Percentiles rank a stretch among this genome's conserved stretches.
Evolutionary conservation across 2,797 vertebrate species (phyloP).

Genomic region (Rhinella marina): DNA sequence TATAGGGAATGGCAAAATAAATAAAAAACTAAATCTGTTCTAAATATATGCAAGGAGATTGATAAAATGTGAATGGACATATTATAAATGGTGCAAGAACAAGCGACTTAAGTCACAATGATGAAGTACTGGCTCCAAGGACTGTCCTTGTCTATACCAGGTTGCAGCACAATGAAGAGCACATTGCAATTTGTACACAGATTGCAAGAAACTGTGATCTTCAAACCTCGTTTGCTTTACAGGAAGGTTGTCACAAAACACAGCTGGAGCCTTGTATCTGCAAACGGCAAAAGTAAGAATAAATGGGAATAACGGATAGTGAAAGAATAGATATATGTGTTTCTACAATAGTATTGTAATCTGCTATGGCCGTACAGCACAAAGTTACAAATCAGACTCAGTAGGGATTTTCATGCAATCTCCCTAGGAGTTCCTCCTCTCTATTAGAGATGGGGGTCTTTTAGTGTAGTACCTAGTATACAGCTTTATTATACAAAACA

Average conservation of each 20-base stretch:
- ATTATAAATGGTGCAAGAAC: not conserved
- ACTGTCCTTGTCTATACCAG: not conserved
- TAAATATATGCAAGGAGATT: too few relatives aligned
- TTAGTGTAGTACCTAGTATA: too few relatives aligned
- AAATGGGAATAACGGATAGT: conserved; percentile 3
- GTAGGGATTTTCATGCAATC: not conserved
- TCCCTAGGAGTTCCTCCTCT: too few relatives aligned
- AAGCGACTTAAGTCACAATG: not conserved
- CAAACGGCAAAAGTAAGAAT: conserved; percentile 15
- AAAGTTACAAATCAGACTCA: not conserved
- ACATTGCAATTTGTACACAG: conserved; percentile 30
- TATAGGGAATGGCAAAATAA: too few relatives aligned
- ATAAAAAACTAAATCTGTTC: too few relatives aligned
- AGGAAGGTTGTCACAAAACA: conserved; percentile 46
- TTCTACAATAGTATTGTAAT: not conserved
- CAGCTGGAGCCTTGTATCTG: conserved; percentile 32
- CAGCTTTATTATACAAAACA: too few relatives aligned
- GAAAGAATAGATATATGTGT: not conserved
- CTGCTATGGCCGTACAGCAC: not conserved
- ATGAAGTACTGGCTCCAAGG: not conserved
- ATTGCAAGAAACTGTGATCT: conserved; percentile 39
- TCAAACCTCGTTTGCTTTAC: conserved; percentile 50
- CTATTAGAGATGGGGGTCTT: not conserved
- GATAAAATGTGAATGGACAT: too few relatives aligned
- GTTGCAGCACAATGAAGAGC: not conserved